Conservation (phyloP, 2,888 invertebrate species). For the Notodonta ziczac region DNA sequence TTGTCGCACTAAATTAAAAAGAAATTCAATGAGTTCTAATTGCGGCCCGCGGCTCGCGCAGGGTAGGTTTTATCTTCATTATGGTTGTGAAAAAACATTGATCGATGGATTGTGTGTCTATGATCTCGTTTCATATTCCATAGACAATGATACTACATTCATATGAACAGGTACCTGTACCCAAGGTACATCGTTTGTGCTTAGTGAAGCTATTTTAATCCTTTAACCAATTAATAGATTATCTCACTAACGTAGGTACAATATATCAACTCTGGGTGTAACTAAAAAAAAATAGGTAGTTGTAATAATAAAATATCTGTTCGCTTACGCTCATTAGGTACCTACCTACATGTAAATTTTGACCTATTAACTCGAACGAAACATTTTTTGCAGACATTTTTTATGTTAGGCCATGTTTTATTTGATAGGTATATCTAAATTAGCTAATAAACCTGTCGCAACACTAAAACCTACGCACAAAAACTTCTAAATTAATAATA, state of each 20-base stretch:
- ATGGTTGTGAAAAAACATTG: slow-evolving; percentile 43
- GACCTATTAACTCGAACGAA: slow-evolving; percentile 4
- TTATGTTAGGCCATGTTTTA: neutral
- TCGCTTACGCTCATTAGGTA: neutral
- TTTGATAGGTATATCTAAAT: too few species aligned
- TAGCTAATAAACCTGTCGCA: too few species aligned
- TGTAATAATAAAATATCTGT: neutral
- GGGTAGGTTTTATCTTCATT: slow-evolving; percentile 55
- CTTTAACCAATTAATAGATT: slow-evolving; percentile 4
- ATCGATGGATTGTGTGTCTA: slow-evolving; percentile 47
- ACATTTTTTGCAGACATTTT: neutral
- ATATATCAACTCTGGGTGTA: too few species aligned
- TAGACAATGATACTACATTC: slow-evolving; percentile 28
- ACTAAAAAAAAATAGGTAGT: neutral
- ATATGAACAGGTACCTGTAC: neutral
- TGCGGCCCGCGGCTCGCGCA: slow-evolving; percentile 40
- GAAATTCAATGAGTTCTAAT: slow-evolving; percentile 55
- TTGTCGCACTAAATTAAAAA: slow-evolving; percentile 60
- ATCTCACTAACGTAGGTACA: too few species aligned
- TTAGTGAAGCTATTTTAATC: slow-evolving; percentile 15
- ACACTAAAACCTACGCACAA: too few species aligned
- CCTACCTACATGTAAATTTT: slow-evolving; percentile 13
- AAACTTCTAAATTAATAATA: neutral
- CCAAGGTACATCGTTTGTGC: too few species aligned
- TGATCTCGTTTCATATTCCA: slow-evolving; percentile 46